These are phyloP conservation scores for Clarias batrachus DNA, from an alignment of 2,113 vertebrate genomes.

Conservation along the genomic window DNA sequence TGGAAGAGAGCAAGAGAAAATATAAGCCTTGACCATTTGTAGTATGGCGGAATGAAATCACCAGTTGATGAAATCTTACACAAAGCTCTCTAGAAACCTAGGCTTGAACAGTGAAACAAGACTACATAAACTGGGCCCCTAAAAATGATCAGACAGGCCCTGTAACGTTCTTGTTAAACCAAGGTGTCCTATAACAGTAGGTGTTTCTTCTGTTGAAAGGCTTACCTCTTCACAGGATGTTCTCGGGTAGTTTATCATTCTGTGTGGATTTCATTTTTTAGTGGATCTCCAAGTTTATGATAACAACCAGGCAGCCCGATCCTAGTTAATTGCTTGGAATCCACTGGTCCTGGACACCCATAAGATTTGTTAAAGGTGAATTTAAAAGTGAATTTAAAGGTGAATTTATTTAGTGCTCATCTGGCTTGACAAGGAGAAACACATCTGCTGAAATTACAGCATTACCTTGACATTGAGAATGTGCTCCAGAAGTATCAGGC, in stretches of 20 bases:
- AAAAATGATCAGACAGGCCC: not conserved
- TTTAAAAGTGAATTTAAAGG: too few relatives aligned
- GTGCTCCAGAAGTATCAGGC: not conserved
- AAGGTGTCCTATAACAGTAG: not conserved
- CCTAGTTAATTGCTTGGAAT: not conserved
- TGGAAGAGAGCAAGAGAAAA: slow-evolving; percentile 2
- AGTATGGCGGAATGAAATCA: not conserved
- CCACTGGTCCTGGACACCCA: not conserved
- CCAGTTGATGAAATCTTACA: not conserved
- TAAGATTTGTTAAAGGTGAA: not conserved
- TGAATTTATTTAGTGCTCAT: not conserved
- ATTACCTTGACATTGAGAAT: not conserved
- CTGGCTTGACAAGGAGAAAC: not conserved
- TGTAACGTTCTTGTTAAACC: not conserved
- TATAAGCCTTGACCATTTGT: not conserved
- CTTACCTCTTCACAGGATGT: not conserved
- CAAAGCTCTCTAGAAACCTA: not conserved
- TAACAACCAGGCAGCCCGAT: not conserved
- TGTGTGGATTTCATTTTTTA: not conserved
- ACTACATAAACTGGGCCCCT: not conserved
- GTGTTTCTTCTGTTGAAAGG: not conserved
- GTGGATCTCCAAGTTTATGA: not conserved
- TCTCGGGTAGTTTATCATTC: not conserved
- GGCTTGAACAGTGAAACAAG: not conserved
- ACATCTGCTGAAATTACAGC: not conserved